These are phyloP conservation scores for Tragelaphus strepsiceros DNA, from an alignment of 2,113 vertebrate species.

Conservation along the genomic window DNA sequence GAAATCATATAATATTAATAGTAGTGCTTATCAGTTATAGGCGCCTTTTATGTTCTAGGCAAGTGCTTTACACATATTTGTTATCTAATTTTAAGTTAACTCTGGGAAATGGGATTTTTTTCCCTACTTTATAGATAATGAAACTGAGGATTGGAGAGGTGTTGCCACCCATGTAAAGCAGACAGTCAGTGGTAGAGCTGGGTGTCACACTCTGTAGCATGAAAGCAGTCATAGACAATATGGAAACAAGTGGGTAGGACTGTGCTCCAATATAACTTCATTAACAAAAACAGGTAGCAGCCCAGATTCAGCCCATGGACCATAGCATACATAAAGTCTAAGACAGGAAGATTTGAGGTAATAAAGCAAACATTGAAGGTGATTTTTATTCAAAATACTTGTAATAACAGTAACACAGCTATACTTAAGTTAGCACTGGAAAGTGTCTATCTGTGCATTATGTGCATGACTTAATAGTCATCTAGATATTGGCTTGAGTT, in stretches of 20 bases:
- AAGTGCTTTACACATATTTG: neutral
- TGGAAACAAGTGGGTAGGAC: neutral
- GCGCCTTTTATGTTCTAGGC: neutral
- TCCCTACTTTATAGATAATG: neutral
- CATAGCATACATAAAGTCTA: neutral
- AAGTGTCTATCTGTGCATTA: neutral
- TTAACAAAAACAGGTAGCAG: neutral
- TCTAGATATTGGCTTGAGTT: neutral
- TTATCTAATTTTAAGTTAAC: neutral
- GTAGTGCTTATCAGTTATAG: neutral
- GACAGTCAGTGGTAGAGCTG: neutral
- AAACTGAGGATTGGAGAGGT: neutral
- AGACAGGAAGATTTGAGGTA: neutral
- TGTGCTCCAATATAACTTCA: neutral
- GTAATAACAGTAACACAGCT: neutral
- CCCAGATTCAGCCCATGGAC: neutral
- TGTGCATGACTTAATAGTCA: neutral
- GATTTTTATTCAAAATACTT: neutral
- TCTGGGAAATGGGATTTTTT: neutral
- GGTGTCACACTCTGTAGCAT: neutral
- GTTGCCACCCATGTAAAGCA: neutral
- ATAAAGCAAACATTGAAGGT: neutral
- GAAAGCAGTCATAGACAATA: neutral
- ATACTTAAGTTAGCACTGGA: neutral
- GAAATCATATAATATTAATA: neutral